phyloP scores from a whole-genome alignment of 1,140 invertebrate species.

The Helicoverpa zea region DNA sequence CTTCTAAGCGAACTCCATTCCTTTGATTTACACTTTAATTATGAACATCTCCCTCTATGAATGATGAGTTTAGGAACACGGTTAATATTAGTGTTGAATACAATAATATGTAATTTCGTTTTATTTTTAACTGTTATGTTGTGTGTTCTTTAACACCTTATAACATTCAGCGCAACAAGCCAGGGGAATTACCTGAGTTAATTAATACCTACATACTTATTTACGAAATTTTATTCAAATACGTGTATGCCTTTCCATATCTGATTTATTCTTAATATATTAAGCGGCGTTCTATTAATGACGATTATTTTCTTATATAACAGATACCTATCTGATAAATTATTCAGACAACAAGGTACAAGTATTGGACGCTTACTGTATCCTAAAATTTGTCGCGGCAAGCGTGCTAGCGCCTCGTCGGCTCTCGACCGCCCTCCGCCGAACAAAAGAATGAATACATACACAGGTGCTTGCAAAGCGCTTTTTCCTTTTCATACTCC shows the following conservation, averaged over 20 bases:
- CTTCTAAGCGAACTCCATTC: background rate
- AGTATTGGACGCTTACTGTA: background rate
- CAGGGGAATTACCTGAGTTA: too few relatives aligned
- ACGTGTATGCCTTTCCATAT: too few relatives aligned
- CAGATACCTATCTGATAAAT: background rate
- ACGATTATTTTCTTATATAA: conserved; percentile 11
- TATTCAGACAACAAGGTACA: conserved; percentile 7
- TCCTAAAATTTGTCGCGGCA: conserved; percentile 22
- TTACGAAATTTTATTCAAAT: too few relatives aligned
- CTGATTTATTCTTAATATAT: background rate
- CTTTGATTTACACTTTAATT: background rate
- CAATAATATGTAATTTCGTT: too few relatives aligned
- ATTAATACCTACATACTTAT: too few relatives aligned
- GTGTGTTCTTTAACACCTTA: too few relatives aligned
- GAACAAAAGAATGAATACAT: conserved; percentile 71
- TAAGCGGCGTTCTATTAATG: background rate
- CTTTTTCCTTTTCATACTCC: conserved; percentile 66
- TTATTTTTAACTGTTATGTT: too few relatives aligned
- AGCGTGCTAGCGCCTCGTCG: conserved; percentile 40
- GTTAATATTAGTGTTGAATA: too few relatives aligned
- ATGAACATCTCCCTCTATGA: too few relatives aligned
- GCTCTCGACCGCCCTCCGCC: conserved; percentile 60
- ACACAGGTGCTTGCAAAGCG: conserved; percentile 64
- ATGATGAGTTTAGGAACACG: too few relatives aligned
- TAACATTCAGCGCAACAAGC: too few relatives aligned